Evolutionary conservation across 2,113 vertebrate genomes (phyloP).

Genomic region (Cyanoramphus novaezelandiae): DNA sequence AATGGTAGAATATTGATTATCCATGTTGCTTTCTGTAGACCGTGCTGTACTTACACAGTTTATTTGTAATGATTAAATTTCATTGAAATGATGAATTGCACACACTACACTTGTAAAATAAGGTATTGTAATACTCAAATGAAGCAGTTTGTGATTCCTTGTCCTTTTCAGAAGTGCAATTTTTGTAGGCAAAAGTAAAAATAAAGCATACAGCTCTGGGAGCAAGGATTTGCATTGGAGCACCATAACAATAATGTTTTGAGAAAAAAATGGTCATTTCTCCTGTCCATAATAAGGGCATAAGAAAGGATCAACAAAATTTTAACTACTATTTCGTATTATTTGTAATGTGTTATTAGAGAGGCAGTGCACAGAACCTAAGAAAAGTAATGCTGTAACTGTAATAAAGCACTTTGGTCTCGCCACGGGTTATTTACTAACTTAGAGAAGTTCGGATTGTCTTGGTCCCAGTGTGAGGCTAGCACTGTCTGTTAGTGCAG

Average conservation of each 20-base stretch:
- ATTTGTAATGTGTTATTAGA: not conserved
- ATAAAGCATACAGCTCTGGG: not conserved
- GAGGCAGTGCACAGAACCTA: not conserved
- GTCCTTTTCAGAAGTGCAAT: not conserved
- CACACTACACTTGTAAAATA: not conserved
- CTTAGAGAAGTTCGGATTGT: not conserved
- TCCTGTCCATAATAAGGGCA: not conserved
- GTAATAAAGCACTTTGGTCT: not conserved
- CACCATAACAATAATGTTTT: not conserved
- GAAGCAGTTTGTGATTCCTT: not conserved
- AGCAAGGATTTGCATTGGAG: not conserved
- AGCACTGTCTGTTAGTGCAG: not conserved
- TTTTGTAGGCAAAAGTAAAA: not conserved
- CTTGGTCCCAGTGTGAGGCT: not conserved
- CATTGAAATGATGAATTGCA: not conserved
- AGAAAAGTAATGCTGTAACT: not conserved
- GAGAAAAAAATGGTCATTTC: not conserved
- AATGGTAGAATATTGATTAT: slow-evolving; percentile 1
- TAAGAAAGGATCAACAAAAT: not conserved
- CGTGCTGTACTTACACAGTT: not conserved
- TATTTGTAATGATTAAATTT: not conserved
- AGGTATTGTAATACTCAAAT: not conserved
- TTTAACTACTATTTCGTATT: not conserved
- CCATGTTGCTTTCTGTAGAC: not conserved
- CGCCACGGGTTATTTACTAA: not conserved